Evolutionary conservation across 2,797 vertebrate species (phyloP).

Genomic region (Hephaestus fuliginosus): DNA sequence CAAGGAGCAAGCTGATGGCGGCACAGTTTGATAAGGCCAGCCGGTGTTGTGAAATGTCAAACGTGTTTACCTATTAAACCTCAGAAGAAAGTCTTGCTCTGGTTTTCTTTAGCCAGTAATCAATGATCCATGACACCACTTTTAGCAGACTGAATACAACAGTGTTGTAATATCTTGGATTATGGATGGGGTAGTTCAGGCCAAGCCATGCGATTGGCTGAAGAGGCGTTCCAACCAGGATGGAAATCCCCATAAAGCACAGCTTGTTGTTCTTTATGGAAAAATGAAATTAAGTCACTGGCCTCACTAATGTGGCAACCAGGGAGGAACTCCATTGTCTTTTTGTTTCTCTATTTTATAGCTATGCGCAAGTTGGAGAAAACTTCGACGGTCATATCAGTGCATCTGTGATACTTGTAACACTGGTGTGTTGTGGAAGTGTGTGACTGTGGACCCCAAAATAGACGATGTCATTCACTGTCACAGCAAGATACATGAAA

Average conservation of each 20-base stretch:
- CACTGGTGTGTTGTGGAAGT: not conserved
- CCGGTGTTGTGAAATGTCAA: constrained; percentile 58
- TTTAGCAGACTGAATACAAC: constrained; percentile 33
- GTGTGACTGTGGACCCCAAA: not conserved
- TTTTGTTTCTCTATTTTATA: constrained; percentile 81
- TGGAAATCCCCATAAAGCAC: constrained; percentile 58
- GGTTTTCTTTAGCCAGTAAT: constrained; percentile 42
- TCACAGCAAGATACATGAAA: constrained; percentile 26
- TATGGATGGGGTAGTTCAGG: constrained; percentile 22
- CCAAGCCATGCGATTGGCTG: constrained; percentile 29
- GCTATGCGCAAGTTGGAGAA: constrained; percentile 60
- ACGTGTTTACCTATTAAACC: constrained; percentile 55
- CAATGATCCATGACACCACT: constrained; percentile 52
- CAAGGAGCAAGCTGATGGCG: constrained; percentile 47
- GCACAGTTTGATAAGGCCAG: constrained; percentile 57
- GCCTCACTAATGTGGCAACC: constrained; percentile 79
- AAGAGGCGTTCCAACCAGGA: constrained; percentile 6
- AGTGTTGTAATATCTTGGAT: constrained; percentile 52
- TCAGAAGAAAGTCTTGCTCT: constrained; percentile 51
- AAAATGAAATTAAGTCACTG: constrained; percentile 49
- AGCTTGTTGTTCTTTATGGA: constrained; percentile 44
- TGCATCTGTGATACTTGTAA: not conserved
- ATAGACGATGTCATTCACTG: constrained; percentile 13
- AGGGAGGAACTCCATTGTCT: constrained; percentile 82
- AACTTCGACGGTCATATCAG: not conserved